Conservation (phyloP, 2,113 vertebrate genomes). For the Hippolais icterina region DNA sequence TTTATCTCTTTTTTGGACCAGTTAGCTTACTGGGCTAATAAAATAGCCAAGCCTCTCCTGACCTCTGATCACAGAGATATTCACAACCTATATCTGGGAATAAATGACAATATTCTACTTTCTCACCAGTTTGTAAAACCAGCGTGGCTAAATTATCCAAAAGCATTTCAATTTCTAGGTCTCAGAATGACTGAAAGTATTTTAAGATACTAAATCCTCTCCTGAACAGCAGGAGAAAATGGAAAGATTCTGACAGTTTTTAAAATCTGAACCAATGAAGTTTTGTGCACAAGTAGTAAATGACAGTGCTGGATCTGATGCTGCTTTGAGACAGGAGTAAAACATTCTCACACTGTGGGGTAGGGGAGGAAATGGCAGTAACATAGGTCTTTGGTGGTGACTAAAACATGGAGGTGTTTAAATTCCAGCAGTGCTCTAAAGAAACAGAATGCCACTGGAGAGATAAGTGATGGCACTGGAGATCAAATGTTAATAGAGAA, state of each 20-base stretch:
- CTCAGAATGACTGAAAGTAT: neutral
- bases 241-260: neutral
- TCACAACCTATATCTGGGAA: neutral
- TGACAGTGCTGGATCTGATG: neutral
- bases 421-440: constrained; percentile 20
- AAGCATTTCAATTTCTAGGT: neutral
- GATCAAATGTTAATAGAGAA: constrained; percentile 26
- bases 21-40: neutral
- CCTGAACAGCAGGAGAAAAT: neutral
- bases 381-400: neutral
- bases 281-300: neutral
- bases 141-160: neutral
- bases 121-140: neutral
- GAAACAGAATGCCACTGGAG: neutral
- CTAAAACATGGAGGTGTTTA: neutral
- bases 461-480: neutral
- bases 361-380: constrained; percentile 14
- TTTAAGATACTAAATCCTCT: neutral
- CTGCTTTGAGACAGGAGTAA: neutral
- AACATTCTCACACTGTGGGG: neutral
- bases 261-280: neutral
- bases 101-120: neutral
- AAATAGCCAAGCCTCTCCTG: neutral
- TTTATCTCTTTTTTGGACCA: neutral
- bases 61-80: neutral